Evolutionary conservation across 2,113 vertebrate genomes (phyloP).

Genomic region (Cacatua alba): DNA sequence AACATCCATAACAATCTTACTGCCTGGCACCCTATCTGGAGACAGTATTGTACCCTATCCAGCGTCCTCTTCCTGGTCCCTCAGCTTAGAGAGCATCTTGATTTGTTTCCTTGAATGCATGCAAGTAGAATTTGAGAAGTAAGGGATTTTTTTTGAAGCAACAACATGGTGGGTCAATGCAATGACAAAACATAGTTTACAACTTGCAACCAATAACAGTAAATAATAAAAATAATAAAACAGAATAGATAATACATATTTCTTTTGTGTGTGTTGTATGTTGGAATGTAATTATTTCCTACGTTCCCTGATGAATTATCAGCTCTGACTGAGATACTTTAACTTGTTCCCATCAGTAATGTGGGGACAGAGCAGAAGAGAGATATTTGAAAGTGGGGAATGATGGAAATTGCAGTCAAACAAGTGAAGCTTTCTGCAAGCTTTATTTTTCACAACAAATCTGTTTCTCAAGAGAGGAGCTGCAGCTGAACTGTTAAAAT

Average conservation of each 20-base stretch:
- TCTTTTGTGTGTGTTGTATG: not conserved
- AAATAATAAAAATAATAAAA: not conserved
- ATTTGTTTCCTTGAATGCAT: conserved; percentile 73
- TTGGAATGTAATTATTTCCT: not conserved
- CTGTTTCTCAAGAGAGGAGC: not conserved
- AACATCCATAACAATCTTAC: not conserved
- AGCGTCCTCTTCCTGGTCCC: conserved; percentile 37
- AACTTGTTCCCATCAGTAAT: not conserved
- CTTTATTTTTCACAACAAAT: not conserved
- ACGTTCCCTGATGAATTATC: not conserved
- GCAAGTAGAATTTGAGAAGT: conserved; percentile 60
- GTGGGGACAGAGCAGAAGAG: not conserved
- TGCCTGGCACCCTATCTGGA: not conserved
- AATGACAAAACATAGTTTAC: conserved; percentile 8
- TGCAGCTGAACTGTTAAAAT: conserved; percentile 3
- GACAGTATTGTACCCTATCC: not conserved
- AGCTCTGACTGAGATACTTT: not conserved
- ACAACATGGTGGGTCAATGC: not conserved
- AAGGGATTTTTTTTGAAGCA: not conserved
- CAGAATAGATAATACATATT: not conserved
- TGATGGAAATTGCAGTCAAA: not conserved
- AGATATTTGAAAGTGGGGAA: not conserved
- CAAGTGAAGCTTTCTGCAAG: not conserved
- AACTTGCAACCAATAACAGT: not conserved
- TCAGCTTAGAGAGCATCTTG: conserved; percentile 66